Evolutionary conservation across 2,797 vertebrate genomes (phyloP).

Genomic region (Crax fasciolata): DNA sequence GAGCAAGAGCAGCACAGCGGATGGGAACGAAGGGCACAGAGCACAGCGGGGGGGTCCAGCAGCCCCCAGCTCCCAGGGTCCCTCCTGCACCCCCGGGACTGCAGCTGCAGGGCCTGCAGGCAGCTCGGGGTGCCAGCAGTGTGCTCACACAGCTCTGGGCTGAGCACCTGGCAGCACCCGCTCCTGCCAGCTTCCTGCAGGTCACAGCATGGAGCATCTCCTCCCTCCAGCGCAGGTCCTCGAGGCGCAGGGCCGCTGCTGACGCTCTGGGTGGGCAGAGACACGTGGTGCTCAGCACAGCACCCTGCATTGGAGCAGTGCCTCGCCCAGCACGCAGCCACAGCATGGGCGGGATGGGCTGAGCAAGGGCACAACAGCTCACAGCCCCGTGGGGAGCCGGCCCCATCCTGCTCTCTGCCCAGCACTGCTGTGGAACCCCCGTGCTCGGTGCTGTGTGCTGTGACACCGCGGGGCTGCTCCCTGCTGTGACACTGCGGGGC

Average conservation of each 20-base stretch:
- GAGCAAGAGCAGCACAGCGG: background rate
- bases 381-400: too few relatives aligned
- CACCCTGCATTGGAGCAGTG: rapidly evolving
- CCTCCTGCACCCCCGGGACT: background rate
- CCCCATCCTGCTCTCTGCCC: too few relatives aligned
- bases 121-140: too few relatives aligned
- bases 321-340: background rate
- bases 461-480: too few relatives aligned
- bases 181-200: background rate
- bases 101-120: background rate
- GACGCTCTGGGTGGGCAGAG: background rate
- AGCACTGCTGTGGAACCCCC: too few relatives aligned
- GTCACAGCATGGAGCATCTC: rapidly evolving
- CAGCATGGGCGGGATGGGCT: rapidly evolving
- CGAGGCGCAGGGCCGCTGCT: background rate
- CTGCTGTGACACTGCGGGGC: too few relatives aligned
- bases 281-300: background rate
- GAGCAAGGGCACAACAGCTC: rapidly evolving
- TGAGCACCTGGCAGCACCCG: rapidly evolving
- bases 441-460: too few relatives aligned
- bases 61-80: background rate
- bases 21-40: background rate
- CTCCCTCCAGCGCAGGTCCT: background rate
- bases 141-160: rapidly evolving
- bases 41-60: background rate